Evolutionary conservation across 2,113 vertebrate species (phyloP).

Genomic region (Melozone crissalis): DNA sequence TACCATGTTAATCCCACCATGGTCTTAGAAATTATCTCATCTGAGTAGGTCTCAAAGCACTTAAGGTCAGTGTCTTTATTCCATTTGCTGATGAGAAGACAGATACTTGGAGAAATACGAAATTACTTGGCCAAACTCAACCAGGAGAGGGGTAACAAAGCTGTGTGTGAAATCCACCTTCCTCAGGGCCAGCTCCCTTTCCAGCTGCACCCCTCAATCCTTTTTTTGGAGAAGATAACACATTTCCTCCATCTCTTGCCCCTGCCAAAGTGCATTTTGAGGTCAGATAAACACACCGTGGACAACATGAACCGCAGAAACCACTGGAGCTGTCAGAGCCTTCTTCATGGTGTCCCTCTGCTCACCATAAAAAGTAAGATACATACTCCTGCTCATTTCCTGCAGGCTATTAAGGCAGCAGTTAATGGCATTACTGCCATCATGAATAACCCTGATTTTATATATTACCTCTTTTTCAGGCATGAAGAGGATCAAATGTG

Average conservation of each 20-base stretch:
- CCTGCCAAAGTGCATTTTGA: neutral
- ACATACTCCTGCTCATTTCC: neutral
- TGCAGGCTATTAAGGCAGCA: neutral
- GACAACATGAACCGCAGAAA: neutral
- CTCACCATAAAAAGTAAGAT: neutral
- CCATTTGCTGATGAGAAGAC: neutral
- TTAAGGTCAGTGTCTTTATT: neutral
- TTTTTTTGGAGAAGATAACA: neutral
- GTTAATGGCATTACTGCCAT: neutral
- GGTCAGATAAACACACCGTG: neutral
- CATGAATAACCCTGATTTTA: neutral
- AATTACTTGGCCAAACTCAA: neutral
- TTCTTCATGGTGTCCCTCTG: neutral
- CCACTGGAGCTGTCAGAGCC: neutral
- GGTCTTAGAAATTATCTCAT: neutral
- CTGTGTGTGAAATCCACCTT: neutral
- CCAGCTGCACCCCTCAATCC: rapidly evolving
- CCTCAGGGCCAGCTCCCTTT: neutral
- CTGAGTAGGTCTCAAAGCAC: neutral
- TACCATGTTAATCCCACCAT: neutral
- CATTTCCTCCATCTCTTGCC: neutral
- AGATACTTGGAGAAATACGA: neutral
- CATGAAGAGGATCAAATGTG: neutral
- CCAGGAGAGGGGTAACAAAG: neutral
- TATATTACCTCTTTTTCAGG: neutral